Evolutionary conservation across 1,140 invertebrate genomes (phyloP).

Genomic region (Magallana ariakensis): DNA sequence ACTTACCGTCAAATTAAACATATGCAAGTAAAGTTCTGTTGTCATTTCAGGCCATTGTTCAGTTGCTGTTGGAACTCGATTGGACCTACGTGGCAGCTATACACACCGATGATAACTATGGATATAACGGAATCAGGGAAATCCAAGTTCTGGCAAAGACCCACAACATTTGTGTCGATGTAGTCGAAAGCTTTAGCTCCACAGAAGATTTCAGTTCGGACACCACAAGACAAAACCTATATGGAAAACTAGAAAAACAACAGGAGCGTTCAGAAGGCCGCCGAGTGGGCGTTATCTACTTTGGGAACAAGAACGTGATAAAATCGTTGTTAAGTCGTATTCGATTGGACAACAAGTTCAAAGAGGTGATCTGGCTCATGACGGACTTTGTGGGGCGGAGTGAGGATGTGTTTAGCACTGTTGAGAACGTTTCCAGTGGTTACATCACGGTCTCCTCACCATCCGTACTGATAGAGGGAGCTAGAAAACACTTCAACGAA

Average conservation of each 20-base stretch:
- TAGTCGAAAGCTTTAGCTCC: slow-evolving; percentile 26
- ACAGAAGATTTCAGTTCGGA: slow-evolving; percentile 51
- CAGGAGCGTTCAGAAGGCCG: slow-evolving; percentile 57
- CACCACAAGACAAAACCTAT: slow-evolving; percentile 34
- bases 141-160: slow-evolving; percentile 57
- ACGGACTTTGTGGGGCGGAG: slow-evolving; percentile 62
- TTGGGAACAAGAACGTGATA: slow-evolving; percentile 62
- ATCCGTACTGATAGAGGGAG: slow-evolving; percentile 49
- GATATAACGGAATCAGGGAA: slow-evolving; percentile 53
- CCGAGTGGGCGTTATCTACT: slow-evolving; percentile 65
- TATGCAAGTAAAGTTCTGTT: background rate
- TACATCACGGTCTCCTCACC: slow-evolving; percentile 58
- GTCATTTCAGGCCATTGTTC: slow-evolving; percentile 65
- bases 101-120: slow-evolving; percentile 68
- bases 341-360: slow-evolving; percentile 42
- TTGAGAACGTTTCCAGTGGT: slow-evolving; percentile 42
- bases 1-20: no score
- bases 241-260: slow-evolving; percentile 41
- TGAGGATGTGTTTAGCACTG: slow-evolving; percentile 41
- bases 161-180: slow-evolving; percentile 67
- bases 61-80: slow-evolving; percentile 63
- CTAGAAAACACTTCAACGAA: slow-evolving; percentile 51
- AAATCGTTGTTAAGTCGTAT: slow-evolving; percentile 53
- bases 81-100: slow-evolving; percentile 72
- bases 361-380: slow-evolving; percentile 64